phyloP scores from a whole-genome alignment of 2,113 vertebrate genomes.

The Taurulus bubalis region DNA sequence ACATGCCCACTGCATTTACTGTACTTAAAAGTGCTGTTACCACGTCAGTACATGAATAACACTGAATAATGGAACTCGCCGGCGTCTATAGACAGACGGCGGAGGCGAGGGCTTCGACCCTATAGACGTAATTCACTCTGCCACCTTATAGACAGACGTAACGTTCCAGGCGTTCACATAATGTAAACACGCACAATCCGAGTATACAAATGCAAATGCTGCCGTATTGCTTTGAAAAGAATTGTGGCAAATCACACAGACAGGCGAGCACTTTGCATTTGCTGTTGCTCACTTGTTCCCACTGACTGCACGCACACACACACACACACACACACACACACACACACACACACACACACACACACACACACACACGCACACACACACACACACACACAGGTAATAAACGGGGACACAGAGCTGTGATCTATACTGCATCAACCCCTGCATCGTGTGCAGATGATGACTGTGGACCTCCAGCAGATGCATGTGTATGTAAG shows the following conservation, averaged over 20 bases:
- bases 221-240: slow-evolving; percentile 28
- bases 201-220: slow-evolving; percentile 6
- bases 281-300: background rate
- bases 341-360: slow-evolving; percentile 7
- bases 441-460: slow-evolving; percentile 13
- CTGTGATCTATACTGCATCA: slow-evolving; percentile 31
- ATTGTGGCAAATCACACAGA: slow-evolving; percentile 30
- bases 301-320: background rate
- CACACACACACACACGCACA: background rate
- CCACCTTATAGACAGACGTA: slow-evolving; percentile 3
- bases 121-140: slow-evolving; percentile 23
- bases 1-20: slow-evolving; percentile 43
- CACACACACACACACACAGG: slow-evolving; percentile 5
- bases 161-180: background rate
- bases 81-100: slow-evolving; percentile 16
- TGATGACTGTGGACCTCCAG: slow-evolving; percentile 19
- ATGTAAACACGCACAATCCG: background rate
- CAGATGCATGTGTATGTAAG: slow-evolving; percentile 8
- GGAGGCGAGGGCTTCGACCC: background rate
- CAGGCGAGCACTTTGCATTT: slow-evolving; percentile 26
- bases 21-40: slow-evolving; percentile 41
- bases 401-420: slow-evolving; percentile 37
- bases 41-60: slow-evolving; percentile 44
- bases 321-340: background rate
- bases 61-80: slow-evolving; percentile 54